phyloP scores from a whole-genome alignment of 1,140 invertebrate species.

The Drosophila mojavensis region DNA sequence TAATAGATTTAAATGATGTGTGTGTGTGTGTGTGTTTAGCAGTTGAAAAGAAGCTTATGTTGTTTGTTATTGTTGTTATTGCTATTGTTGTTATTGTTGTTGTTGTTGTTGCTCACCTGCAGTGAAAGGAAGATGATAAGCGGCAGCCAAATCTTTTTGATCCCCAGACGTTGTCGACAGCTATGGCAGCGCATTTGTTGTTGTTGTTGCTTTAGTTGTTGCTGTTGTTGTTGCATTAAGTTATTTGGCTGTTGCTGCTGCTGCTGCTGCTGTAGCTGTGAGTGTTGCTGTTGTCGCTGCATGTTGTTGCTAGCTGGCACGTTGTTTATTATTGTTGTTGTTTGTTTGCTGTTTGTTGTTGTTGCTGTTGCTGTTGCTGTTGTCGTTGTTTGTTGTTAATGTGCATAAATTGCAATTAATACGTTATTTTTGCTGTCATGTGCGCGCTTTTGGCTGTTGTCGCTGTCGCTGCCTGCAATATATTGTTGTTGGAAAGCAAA shows the following conservation, averaged over 20 bases:
- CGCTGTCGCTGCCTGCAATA: conserved; percentile 37
- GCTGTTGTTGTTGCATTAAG: conserved; percentile 18
- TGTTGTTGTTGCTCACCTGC: conserved; percentile 65
- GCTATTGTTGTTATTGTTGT: conserved; percentile 4
- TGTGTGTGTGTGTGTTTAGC: conserved; percentile 1
- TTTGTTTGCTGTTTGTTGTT: conserved; percentile 30
- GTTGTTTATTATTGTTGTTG: conserved; percentile 27
- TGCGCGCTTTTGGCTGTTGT: conserved; percentile 17
- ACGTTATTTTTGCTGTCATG: conserved; percentile 23
- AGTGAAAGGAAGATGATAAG: conserved; percentile 83
- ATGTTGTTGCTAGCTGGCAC: conserved; percentile 26
- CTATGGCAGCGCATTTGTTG: conserved; percentile 52
- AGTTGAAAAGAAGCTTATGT: conserved; percentile 13
- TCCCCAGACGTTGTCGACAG: conserved; percentile 55
- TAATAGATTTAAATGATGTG: conserved; percentile 55
- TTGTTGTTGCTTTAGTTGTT: conserved; percentile 10
- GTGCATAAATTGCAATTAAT: conserved; percentile 48
- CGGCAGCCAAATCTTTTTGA: conserved; percentile 81
- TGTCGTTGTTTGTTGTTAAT: conserved; percentile 30
- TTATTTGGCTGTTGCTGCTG: conserved; percentile 30
- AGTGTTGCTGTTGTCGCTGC: conserved; percentile 38
- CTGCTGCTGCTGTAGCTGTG: conserved; percentile 18
- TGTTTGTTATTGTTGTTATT: background rate
- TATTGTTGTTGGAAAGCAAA: conserved; percentile 50
- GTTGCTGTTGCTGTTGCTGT: conserved; percentile 27